A percentile compares a stretch with the other conserved stretches of the same genome.
phyloP scores from a whole-genome alignment of 37 sponge, comb jelly and placozoan species.

The Beroe ovata region DNA sequence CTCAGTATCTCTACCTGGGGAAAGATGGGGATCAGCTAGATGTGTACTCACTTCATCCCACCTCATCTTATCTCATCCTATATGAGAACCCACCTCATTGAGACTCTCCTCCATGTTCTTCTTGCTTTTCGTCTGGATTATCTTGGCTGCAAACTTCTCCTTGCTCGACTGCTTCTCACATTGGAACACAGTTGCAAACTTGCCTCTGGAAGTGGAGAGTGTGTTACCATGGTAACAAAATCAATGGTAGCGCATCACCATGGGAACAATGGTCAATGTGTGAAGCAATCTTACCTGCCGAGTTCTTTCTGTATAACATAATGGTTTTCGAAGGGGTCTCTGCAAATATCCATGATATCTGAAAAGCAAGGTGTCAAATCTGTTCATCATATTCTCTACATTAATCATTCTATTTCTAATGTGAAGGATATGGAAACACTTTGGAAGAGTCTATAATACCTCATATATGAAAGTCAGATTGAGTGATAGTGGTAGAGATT shows the following conservation, averaged over 20 bases:
- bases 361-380: slow-evolving; percentile 2
- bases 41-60: too few relatives aligned
- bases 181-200: slow-evolving; percentile 54
- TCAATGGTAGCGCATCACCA: too few relatives aligned
- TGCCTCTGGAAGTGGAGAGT: slow-evolving; percentile 9
- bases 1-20: slow-evolving; percentile 29
- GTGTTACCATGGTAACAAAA: too few relatives aligned
- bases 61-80: too few relatives aligned
- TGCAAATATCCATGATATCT: slow-evolving; percentile 26
- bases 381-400: too few relatives aligned
- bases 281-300: slow-evolving; percentile 28
- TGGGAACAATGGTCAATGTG: too few relatives aligned
- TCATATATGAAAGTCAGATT: too few relatives aligned
- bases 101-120: slow-evolving; percentile 66
- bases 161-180: slow-evolving; percentile 49
- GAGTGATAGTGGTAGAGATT: too few relatives aligned
- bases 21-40: too few relatives aligned
- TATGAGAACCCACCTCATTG: slow-evolving; percentile 42
- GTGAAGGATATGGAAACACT: too few relatives aligned
- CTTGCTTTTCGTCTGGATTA: slow-evolving; percentile 55
- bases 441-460: too few relatives aligned
- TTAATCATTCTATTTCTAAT: too few relatives aligned
- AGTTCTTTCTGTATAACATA: slow-evolving; percentile 56
- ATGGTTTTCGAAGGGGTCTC: slow-evolving; percentile 34
- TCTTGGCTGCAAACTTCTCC: slow-evolving; percentile 49